Evolutionary conservation across 2,113 vertebrate species (phyloP).

Genomic region (Charadrius vociferus): DNA sequence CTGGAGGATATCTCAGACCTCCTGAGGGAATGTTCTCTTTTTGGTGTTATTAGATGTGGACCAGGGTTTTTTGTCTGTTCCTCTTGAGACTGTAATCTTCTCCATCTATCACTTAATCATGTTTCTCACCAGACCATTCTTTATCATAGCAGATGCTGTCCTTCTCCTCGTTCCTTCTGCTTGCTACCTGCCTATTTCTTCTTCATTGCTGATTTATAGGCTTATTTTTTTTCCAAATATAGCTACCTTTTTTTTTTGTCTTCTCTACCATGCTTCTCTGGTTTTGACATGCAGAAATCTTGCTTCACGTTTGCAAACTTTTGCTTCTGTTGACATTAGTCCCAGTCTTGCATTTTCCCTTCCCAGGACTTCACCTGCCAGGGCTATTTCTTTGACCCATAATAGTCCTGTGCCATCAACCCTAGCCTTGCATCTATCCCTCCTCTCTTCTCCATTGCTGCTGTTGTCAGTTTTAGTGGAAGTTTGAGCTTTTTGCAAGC

Average conservation of each 20-base stretch:
- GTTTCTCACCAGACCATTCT: background rate
- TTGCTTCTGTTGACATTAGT: background rate
- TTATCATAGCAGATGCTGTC: background rate
- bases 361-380: background rate
- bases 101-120: background rate
- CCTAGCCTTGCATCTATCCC: background rate
- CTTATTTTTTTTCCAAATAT: background rate
- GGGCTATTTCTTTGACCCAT: background rate
- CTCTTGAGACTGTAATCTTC: background rate
- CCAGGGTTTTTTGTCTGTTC: background rate
- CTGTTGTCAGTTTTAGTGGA: background rate
- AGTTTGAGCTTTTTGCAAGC: background rate
- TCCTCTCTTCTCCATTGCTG: background rate
- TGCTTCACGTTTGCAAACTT: background rate
- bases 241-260: background rate
- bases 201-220: background rate
- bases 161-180: background rate
- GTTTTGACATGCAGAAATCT: background rate
- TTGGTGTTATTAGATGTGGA: background rate
- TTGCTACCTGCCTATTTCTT: background rate
- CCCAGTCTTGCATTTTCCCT: background rate
- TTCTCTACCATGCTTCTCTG: background rate
- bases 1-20: constrained; percentile 7
- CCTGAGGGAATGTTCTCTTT: constrained; percentile 6
- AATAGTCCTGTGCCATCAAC: background rate